Conservation (phyloP, 2,888 invertebrate genomes). For the Pammene aurita region DNA sequence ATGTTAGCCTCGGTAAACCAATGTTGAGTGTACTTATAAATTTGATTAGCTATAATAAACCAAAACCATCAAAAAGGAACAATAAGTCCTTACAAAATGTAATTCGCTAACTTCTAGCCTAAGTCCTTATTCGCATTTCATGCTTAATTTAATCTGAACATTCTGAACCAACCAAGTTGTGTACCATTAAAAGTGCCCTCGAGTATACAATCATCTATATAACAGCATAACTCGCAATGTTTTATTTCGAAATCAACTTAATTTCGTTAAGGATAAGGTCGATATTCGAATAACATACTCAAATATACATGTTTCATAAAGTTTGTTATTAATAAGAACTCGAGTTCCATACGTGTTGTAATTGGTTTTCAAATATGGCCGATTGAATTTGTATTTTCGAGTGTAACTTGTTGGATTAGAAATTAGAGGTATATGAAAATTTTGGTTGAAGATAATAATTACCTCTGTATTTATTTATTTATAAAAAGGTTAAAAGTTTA, state of each 20-base stretch:
- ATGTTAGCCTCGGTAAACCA: no score
- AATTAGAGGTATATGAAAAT: no score
- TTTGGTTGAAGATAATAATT: no score
- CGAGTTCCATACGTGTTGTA: slow-evolving; percentile 2
- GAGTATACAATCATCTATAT: background rate
- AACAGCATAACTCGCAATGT: background rate
- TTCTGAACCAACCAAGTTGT: background rate
- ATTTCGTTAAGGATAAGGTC: background rate
- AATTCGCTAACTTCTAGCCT: background rate
- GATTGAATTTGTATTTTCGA: background rate
- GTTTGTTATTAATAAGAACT: background rate
- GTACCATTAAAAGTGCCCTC: background rate
- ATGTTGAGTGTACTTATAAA: no score
- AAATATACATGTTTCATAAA: background rate
- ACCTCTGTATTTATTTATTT: no score
- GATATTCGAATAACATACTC: background rate
- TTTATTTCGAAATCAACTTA: background rate
- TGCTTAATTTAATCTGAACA: slow-evolving; percentile 4
- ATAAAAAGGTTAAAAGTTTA: no score
- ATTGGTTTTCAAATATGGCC: slow-evolving; percentile 13
- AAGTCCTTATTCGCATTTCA: slow-evolving; percentile 2
- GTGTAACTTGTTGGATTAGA: no score
- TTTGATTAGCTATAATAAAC: no score
- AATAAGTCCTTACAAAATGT: background rate
- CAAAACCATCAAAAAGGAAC: no score